phyloP scores from a whole-genome alignment of 2,888 invertebrate species.

The Podotricha telesiphe region DNA sequence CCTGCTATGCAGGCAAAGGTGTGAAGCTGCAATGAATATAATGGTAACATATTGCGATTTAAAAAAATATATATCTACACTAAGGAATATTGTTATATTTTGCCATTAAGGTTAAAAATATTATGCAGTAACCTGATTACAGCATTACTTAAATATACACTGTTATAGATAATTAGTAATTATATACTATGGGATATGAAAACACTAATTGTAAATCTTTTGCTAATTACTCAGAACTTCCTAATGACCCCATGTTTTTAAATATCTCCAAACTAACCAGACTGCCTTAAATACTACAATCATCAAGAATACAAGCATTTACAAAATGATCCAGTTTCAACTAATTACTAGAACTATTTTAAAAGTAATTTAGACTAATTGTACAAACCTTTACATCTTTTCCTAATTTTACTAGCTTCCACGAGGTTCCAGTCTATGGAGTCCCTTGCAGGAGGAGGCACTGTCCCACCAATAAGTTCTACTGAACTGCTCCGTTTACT shows the following conservation, averaged over 20 bases:
- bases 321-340: slow-evolving; percentile 7
- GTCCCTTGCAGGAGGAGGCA: slow-evolving; percentile 73
- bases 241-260: slow-evolving; percentile 10
- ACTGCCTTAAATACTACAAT: neutral
- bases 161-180: neutral
- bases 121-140: neutral
- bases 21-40: no score
- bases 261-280: neutral
- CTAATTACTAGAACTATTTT: slow-evolving; percentile 1
- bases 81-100: no score
- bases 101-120: no score
- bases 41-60: no score
- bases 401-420: slow-evolving; percentile 83
- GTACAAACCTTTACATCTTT: slow-evolving; percentile 75
- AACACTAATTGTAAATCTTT: neutral
- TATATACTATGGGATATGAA: neutral
- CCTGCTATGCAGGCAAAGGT: no score
- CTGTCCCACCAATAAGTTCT: slow-evolving; percentile 73
- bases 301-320: slow-evolving; percentile 1
- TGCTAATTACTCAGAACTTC: neutral
- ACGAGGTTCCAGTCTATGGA: slow-evolving; percentile 79
- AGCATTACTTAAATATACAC: neutral
- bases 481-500: slow-evolving; percentile 72
- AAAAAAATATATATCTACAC: no score
- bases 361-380: neutral